Conservation (phyloP, 2,888 invertebrate species). For the Dynastes maya region DNA sequence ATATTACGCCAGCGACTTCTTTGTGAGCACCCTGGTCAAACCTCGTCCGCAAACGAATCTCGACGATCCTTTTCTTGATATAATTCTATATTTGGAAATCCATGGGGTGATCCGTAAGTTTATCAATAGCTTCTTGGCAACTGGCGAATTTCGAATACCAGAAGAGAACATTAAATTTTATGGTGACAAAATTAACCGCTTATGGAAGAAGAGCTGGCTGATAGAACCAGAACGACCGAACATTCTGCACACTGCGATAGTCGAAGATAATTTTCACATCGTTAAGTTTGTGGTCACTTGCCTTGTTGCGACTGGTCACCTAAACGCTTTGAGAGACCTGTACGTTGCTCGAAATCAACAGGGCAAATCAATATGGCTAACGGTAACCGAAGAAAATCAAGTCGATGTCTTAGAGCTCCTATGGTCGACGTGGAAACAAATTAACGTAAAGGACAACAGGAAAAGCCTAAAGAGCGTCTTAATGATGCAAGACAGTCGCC, state of each 20-base stretch:
- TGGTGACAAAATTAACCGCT: not conserved
- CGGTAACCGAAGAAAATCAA: not conserved
- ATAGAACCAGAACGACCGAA: too few species aligned
- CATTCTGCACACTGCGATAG: not conserved
- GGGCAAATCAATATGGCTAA: not conserved
- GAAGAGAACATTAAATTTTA: not conserved
- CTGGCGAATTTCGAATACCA: not conserved
- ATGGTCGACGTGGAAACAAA: not conserved
- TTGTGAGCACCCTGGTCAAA: not conserved
- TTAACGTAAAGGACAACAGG: not conserved
- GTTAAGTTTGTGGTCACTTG: not conserved
- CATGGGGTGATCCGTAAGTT: not conserved
- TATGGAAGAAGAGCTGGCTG: not conserved
- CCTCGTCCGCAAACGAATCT: too few species aligned
- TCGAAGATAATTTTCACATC: slow-evolving; percentile 2
- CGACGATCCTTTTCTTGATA: not conserved
- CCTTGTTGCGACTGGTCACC: not conserved
- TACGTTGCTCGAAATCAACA: not conserved
- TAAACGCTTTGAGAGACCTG: not conserved
- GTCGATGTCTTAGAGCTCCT: not conserved
- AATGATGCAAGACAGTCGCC: not conserved
- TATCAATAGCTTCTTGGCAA: slow-evolving; percentile 4
- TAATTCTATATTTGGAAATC: not conserved
- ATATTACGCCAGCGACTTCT: not conserved
- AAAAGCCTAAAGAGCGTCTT: not conserved